Base-by-base conservation (phyloP, 2,888 invertebrate species). In the Fissipunctia ypsillon region DNA sequence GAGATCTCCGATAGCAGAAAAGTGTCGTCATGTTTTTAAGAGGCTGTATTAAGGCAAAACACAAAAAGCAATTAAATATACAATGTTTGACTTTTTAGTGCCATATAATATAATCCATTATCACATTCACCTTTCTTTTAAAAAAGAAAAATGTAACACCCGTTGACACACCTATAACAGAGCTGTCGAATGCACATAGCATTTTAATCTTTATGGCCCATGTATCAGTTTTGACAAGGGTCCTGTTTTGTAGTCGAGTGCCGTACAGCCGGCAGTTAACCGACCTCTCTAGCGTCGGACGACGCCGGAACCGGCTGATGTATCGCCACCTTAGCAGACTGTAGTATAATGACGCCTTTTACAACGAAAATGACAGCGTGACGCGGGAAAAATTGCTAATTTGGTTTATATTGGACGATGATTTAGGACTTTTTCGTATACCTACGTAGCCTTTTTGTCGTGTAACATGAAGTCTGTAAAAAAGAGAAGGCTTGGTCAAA, bases 241-340 rank as follows among this genome's bases (percentile, higher is more conserved):
- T 86, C 76, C 81, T 86, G 76, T 84, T 87, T 88, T 84, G 87
- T 88, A 87, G 88, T 88, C 88, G 76, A 76, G 72, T 65, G 72
- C 69, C 66, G 84, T 73, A 56, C 61, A 43, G 65, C 43, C 78
- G 78, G 73, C 73, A 81, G 86, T 84, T 84, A 86, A 78, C 59
- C 64, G 74, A 78, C 82, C 78, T 64, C 70, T 71, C 54, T 72
- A 45, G 67, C 31, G 69, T 25, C 67, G 64, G 66, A 59, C 54
- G 60, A 72, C 52, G 35, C 38, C 61, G 60, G 60, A 73, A 59
- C 12, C 43, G 50, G 28, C 61, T 80, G 82, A 80, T 83, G 79
- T 78, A 81, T 83, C 61, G 48, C 56, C 57, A 56, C 67, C 73
- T 83, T 60, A 59, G n/a, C 48, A 12, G 31, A 41, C 43, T 59